Evolutionary conservation across 2,113 vertebrate species (phyloP).

Genomic region (Azemiops feae): DNA sequence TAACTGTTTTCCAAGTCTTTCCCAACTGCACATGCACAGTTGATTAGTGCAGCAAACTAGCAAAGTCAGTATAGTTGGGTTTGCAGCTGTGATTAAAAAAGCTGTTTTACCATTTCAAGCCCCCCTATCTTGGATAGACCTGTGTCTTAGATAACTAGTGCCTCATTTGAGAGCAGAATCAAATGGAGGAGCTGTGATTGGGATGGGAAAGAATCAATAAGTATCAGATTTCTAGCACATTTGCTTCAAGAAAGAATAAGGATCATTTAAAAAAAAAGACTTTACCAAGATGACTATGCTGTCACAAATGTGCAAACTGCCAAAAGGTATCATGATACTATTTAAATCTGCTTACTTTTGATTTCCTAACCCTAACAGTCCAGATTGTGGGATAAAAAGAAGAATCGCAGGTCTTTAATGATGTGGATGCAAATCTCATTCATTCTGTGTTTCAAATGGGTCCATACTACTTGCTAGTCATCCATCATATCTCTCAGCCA

Average conservation of each 20-base stretch:
- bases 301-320: not conserved
- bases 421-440: not conserved
- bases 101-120: not conserved
- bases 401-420: not conserved
- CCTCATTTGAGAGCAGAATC: not conserved
- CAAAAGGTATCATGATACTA: not conserved
- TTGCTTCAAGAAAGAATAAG: not conserved
- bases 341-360: conserved; percentile 9
- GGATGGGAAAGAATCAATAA: not conserved
- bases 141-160: too few species aligned
- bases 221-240: not conserved
- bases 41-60: not conserved
- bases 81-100: not conserved
- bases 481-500: not conserved
- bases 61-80: not conserved
- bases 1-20: not conserved
- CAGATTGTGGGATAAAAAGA: not conserved
- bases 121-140: not conserved
- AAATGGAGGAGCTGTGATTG: not conserved
- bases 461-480: not conserved
- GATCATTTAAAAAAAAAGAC: not conserved
- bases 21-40: not conserved
- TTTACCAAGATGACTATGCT: not conserved
- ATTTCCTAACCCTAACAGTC: not conserved
- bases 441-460: not conserved